phyloP scores from a whole-genome alignment of 1,140 invertebrate species.

The Drosophila miranda region DNA sequence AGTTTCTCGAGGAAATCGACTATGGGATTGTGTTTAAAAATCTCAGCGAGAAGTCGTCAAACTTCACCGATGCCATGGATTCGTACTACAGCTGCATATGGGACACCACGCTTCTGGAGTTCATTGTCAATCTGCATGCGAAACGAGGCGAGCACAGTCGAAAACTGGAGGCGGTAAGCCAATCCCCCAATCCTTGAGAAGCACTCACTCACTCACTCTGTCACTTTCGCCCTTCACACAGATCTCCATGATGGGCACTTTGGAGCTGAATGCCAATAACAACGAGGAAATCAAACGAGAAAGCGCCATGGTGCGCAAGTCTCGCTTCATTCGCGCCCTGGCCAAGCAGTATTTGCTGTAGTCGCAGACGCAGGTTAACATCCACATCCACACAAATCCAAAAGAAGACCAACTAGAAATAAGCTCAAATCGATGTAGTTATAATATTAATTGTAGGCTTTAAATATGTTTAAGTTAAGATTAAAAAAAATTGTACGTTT shows the following conservation, averaged over 20 bases:
- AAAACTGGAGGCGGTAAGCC: slow-evolving; percentile 89
- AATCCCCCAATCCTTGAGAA: background rate
- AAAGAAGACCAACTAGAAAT: slow-evolving; percentile 64
- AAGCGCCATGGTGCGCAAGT: slow-evolving; percentile 93
- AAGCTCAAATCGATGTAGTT: slow-evolving; percentile 53
- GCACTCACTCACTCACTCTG: no score
- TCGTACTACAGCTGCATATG: slow-evolving; percentile 97
- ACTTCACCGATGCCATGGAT: slow-evolving; percentile 93
- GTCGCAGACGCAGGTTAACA: slow-evolving; percentile 22
- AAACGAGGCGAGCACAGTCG: slow-evolving; percentile 94
- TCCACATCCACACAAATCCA: slow-evolving; percentile 31
- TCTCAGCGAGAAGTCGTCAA: slow-evolving; percentile 82
- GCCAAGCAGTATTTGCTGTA: slow-evolving; percentile 90
- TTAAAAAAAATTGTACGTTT: slow-evolving; percentile 61
- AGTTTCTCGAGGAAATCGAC: slow-evolving; percentile 96
- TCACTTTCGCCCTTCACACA: slow-evolving; percentile 69
- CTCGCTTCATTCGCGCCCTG: slow-evolving; percentile 92
- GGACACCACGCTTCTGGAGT: slow-evolving; percentile 97
- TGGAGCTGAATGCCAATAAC: slow-evolving; percentile 98
- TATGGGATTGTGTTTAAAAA: slow-evolving; percentile 91
- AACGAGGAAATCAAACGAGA: slow-evolving; percentile 97
- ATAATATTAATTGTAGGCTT: slow-evolving; percentile 43
- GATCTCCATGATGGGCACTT: slow-evolving; percentile 92
- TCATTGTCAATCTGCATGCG: slow-evolving; percentile 92
- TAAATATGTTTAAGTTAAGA: slow-evolving; percentile 44